Base-by-base conservation (phyloP, 2,888 invertebrate species). In the Ariolimax columbianus region DNA sequence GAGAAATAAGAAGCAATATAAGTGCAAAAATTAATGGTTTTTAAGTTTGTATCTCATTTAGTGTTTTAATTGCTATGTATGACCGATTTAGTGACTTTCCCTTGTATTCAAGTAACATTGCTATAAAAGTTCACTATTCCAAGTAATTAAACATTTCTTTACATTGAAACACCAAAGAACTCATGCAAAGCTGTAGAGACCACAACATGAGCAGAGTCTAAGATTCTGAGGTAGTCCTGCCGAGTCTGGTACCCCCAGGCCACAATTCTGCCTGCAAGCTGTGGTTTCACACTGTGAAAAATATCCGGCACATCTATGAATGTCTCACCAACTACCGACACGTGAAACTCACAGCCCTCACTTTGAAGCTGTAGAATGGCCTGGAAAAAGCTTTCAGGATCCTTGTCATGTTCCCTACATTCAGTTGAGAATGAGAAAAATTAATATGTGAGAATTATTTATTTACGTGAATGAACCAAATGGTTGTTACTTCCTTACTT, bases 161-260 rank as follows among this genome's bases (percentile, higher is more conserved):
- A 96, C 96, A 97, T 96, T 38, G 96, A 95, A 38, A 96, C 96
- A 55, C 97, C 97, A 93, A 96, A 97, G 93, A 97, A 97, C 93
- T 97, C 97, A 93, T 97, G 97, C 40, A 95, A 95, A 0, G 97
- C 96, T 11, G 97, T 97, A 0, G 97, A 97, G 47, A 97, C 95
- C 6, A 96, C 96, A 72, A 97, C 95, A 93, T 97, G 96, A 30
- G 95, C 95, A 0, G 94, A 91, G 26, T 93, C 90, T 80, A 97
- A 93, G 3, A 96, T 93, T 59, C 94, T 91, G 87, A 95, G 95
- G 92, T 96, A 97, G 23, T 95, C 95, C 88, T 95, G 95, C 36
- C 91, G 93, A 30, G 95, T 91, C 33, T 95, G 90, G 92, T 94
- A 96, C 0, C 96, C 96, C 95, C 96, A 96, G 90, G 95, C 94